Evolutionary conservation across 2,113 vertebrate genomes (phyloP).

Genomic region (Scortum barcoo): DNA sequence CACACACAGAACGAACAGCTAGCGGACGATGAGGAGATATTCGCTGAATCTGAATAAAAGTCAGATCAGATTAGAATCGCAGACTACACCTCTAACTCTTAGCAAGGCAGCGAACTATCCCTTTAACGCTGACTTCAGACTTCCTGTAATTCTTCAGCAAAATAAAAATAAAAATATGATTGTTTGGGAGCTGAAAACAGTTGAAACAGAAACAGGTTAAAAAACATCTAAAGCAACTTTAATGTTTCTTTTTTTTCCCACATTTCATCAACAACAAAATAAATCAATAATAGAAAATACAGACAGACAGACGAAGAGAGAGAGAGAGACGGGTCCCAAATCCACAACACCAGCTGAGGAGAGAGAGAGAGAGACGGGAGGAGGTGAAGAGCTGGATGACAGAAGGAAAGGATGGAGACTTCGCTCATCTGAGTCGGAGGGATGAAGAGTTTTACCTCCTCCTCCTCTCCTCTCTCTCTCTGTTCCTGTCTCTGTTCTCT

Average conservation of each 20-base stretch:
- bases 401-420: conserved; percentile 18
- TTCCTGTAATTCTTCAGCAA: neutral
- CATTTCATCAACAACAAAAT: conserved; percentile 61
- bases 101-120: neutral
- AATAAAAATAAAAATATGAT: neutral
- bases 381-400: conserved; percentile 23
- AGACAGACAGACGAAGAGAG: neutral
- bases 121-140: neutral
- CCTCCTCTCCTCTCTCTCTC: conserved; percentile 61
- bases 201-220: conserved; percentile 18
- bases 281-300: conserved; percentile 52
- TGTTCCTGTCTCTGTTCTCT: conserved; percentile 78
- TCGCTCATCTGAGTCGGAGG: conserved; percentile 6
- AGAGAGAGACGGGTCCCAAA: conserved; percentile 12
- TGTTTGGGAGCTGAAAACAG: neutral
- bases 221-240: conserved; percentile 66
- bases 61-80: no score
- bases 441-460: conserved; percentile 49
- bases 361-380: conserved; percentile 2
- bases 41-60: no score
- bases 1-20: no score
- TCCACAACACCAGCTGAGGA: conserved; percentile 6
- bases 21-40: no score
- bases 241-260: conserved; percentile 52
- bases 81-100: neutral